Percentiles rank a stretch among this genome's conserved stretches.
These are phyloP conservation scores for Isoperla grammatica DNA, from an alignment of 2,888 invertebrate genomes.

Conservation along the genomic window DNA sequence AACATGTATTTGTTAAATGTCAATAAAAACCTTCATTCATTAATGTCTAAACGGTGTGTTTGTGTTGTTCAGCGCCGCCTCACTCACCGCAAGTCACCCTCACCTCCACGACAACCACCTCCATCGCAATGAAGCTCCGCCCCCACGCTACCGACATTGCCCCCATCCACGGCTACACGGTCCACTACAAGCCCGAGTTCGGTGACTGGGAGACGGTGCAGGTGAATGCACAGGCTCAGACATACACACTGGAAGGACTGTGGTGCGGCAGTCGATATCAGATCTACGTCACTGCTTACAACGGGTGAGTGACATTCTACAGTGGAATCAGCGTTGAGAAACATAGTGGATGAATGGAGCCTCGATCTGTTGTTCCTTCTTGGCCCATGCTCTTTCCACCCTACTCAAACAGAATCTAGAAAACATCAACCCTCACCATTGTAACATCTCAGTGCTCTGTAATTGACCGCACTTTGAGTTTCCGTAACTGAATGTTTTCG, in stretches of 20 bases:
- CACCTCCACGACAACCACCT: conserved; percentile 68
- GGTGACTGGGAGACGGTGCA: conserved; percentile 90
- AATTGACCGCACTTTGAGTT: too few species aligned
- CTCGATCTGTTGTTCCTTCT: too few species aligned
- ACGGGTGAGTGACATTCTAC: conserved; percentile 55
- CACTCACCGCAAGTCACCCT: conserved; percentile 69
- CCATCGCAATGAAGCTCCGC: conserved; percentile 65
- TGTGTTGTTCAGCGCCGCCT: conserved; percentile 59
- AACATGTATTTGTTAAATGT: too few species aligned
- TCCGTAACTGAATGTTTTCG: too few species aligned
- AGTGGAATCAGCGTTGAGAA: too few species aligned
- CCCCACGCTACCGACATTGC: conserved; percentile 73
- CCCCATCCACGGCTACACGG: conserved; percentile 86
- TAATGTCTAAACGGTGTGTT: conserved; percentile 5
- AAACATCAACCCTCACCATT: too few species aligned
- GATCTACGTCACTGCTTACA: conserved; percentile 88
- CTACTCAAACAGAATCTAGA: too few species aligned
- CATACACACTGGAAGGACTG: conserved; percentile 79
- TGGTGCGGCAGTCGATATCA: conserved; percentile 92
- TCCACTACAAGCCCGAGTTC: conserved; percentile 91
- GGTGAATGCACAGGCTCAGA: conserved; percentile 69
- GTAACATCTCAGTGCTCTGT: too few species aligned
- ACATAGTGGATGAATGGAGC: too few species aligned
- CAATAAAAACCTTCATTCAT: not conserved
- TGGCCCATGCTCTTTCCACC: too few species aligned